phyloP scores from a whole-genome alignment of 2,797 vertebrate genomes.

The Sebastes dallii region DNA sequence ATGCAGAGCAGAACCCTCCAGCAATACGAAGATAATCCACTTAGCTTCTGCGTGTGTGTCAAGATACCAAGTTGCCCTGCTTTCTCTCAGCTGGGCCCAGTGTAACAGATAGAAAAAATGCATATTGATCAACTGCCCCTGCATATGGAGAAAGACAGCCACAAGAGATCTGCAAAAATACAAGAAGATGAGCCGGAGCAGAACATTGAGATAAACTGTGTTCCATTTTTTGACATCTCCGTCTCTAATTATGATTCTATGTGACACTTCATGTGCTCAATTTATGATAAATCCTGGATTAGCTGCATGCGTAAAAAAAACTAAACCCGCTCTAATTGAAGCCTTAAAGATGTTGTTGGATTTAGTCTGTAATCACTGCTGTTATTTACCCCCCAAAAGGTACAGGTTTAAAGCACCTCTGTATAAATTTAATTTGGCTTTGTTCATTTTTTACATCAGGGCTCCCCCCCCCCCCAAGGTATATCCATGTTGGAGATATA shows the following conservation, averaged over 20 bases:
- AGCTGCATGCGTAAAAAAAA: slow-evolving; percentile 7
- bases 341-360: slow-evolving; percentile 8
- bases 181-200: not conserved
- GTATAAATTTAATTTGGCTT: slow-evolving; percentile 8
- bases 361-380: slow-evolving; percentile 18
- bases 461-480: not conserved
- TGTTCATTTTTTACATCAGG: slow-evolving; percentile 2
- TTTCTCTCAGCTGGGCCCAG: slow-evolving; percentile 23
- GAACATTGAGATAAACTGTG: not conserved
- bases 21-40: slow-evolving; percentile 70
- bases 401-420: not conserved
- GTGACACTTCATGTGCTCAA: slow-evolving; percentile 11
- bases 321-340: not conserved
- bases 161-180: slow-evolving; percentile 6
- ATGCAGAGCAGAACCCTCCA: slow-evolving; percentile 57
- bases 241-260: slow-evolving; percentile 21
- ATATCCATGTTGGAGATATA: not conserved
- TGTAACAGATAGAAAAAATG: slow-evolving; percentile 40
- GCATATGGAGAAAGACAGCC: not conserved
- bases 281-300: slow-evolving; percentile 37
- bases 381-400: slow-evolving; percentile 19
- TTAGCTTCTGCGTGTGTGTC: slow-evolving; percentile 61
- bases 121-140: slow-evolving; percentile 40
- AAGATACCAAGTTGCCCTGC: slow-evolving; percentile 54
- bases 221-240: slow-evolving; percentile 12